Conservation (phyloP, 2,888 invertebrate genomes). For the Lathronympha strigana region DNA sequence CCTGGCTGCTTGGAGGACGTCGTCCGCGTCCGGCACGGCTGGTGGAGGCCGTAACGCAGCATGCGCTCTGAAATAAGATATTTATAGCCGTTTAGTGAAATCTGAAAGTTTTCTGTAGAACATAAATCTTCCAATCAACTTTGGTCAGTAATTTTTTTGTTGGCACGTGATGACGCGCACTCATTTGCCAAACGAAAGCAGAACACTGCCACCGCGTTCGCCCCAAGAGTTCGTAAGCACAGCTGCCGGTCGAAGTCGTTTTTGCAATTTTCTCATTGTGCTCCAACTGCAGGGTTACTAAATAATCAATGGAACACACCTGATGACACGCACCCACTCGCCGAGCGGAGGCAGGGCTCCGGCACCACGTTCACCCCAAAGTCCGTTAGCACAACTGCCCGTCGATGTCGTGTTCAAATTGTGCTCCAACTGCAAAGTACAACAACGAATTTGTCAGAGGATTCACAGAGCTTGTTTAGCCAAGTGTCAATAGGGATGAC, state of each 20-base stretch:
- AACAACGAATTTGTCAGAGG: not conserved
- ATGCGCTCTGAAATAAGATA: conserved; percentile 81
- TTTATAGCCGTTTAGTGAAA: not conserved
- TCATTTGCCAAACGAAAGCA: no score
- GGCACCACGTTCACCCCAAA: conserved; percentile 94
- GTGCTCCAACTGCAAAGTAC: conserved; percentile 85
- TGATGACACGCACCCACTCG: conserved; percentile 92
- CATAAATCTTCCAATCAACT: no score
- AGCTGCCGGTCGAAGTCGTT: no score
- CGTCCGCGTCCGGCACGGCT: conserved; percentile 92
- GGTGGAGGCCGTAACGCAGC: conserved; percentile 91
- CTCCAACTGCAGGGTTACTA: no score
- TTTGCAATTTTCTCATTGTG: no score
- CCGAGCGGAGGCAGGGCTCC: conserved; percentile 94
- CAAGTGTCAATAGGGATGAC: no score
- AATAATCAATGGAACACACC: not conserved
- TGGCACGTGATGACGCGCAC: no score
- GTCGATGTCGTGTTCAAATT: conserved; percentile 54
- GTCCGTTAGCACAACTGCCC: conserved; percentile 68
- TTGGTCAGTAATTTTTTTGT: no score
- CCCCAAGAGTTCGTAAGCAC: no score
- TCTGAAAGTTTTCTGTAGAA: no score
- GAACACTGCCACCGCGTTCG: no score
- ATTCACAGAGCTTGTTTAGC: no score
- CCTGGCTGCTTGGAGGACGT: conserved; percentile 94